Evolutionary conservation across 2,797 vertebrate genomes (phyloP).

Genomic region (Chiroxiphia lanceolata): DNA sequence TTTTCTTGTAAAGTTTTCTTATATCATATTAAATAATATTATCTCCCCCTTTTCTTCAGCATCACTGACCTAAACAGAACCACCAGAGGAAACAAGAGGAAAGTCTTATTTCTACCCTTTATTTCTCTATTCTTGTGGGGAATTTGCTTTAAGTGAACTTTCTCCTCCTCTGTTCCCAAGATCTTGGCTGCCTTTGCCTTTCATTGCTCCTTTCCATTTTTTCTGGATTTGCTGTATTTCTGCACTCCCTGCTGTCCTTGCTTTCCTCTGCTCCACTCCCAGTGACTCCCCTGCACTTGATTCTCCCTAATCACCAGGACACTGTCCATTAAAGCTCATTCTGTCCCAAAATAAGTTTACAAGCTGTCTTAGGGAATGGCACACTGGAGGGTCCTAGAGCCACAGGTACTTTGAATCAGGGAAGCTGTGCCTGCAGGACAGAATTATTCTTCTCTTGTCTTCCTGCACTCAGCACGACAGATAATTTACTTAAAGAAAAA

Average conservation of each 20-base stretch:
- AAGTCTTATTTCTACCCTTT: not conserved
- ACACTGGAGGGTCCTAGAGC: not conserved
- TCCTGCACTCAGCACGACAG: not conserved
- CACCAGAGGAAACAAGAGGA: not conserved
- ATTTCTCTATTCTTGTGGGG: not conserved
- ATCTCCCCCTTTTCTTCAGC: not conserved
- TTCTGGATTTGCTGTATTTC: not conserved
- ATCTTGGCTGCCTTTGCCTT: not conserved
- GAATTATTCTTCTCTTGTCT: not conserved
- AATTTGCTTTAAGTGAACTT: not conserved
- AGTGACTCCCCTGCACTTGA: not conserved
- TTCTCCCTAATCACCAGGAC: too few species aligned
- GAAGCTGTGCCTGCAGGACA: not conserved
- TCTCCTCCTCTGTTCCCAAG: not conserved
- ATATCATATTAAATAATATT: not conserved
- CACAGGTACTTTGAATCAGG: not conserved
- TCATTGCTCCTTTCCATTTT: accelerated
- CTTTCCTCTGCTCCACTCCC: not conserved
- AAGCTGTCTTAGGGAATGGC: not conserved
- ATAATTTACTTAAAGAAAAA: not conserved
- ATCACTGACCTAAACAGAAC: not conserved
- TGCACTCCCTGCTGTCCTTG: accelerated
- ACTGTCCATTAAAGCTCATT: not conserved
- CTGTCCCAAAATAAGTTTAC: not conserved
- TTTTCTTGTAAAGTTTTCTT: not conserved